Base-by-base conservation (phyloP, 2,113 vertebrate species). In the Neogobius melanostomus region DNA sequence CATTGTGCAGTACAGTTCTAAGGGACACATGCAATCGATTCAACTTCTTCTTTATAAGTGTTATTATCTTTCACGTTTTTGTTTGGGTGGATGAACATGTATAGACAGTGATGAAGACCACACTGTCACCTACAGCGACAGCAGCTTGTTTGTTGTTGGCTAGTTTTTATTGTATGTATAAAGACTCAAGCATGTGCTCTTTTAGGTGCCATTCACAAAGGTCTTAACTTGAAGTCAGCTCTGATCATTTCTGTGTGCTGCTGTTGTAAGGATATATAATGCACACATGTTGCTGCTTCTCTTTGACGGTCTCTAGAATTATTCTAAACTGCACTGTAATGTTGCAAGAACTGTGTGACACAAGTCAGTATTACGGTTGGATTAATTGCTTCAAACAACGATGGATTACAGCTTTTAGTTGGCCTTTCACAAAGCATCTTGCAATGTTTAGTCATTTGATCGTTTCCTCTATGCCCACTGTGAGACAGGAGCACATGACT, bases 381-480 rank as follows among this genome's bases (percentile, higher is more conserved):
- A 76, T 77, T 76, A 69, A 80, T 77, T 75, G 73, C 64, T 17
- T 68, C 60, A 49, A 65, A 68, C 75, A 4, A n/a, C 69, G 68
- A 72, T 36, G 75, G 76, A 61, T 87, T 77, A 75, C 9, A 68
- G 73, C 75, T 66, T 66, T n/a, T 36, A 86, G 71, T 77, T 71
- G 79, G 51, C 48, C 51, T 49, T 75, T 81, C 63, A 74, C 78
- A 82, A 73, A 78, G 71, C 75, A 76, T 80, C 71, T 71, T 6
- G 66, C 12, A 71, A 75, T 53, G 64, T 46, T 47, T 53, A 82
- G 68, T 83, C 79, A 81, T 81, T 75, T 72, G 60, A 45, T 17
- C 47, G 5, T 83, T 85, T 76, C 57, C 65, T 59, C 78, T 47
- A 11, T 71, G 69, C 77, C 74, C 65, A 4, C 73, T 80, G 68